phyloP scores from a whole-genome alignment of 2,113 vertebrate genomes.

The Entomyzon cyanotis region DNA sequence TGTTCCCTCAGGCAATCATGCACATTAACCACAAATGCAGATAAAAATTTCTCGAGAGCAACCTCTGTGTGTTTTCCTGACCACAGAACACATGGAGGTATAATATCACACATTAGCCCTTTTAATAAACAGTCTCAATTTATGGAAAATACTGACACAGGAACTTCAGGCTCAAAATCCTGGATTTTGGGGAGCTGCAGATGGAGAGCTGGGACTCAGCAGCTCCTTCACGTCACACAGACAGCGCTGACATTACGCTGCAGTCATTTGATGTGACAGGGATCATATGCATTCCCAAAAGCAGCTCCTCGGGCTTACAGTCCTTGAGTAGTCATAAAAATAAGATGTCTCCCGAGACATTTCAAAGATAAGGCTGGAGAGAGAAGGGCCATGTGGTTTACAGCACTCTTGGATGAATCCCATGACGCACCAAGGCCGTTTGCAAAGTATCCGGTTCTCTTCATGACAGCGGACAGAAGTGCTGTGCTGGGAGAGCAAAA shows the following conservation, averaged over 20 bases:
- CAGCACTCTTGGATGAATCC: slow-evolving; percentile 24
- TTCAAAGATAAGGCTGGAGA: slow-evolving; percentile 47
- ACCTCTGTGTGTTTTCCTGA: background rate
- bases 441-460: background rate
- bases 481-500: background rate
- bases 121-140: background rate
- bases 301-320: background rate
- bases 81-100: background rate
- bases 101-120: background rate
- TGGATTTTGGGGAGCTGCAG: background rate
- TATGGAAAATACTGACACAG: background rate
- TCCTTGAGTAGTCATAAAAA: slow-evolving; percentile 55
- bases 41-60: slow-evolving; percentile 35
- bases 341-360: slow-evolving; percentile 28
- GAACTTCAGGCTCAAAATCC: background rate
- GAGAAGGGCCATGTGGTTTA: slow-evolving; percentile 40
- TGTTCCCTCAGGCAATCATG: slow-evolving; percentile 13
- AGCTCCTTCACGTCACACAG: slow-evolving; percentile 1
- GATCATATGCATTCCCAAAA: slow-evolving; percentile 51
- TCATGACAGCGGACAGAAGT: background rate
- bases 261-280: slow-evolving; percentile 36
- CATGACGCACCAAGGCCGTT: background rate
- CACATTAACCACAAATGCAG: slow-evolving; percentile 19
- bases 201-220: background rate
- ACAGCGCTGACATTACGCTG: background rate